Evolutionary conservation across 2,888 invertebrate species (phyloP).

Genomic region (Dione vanillae): DNA sequence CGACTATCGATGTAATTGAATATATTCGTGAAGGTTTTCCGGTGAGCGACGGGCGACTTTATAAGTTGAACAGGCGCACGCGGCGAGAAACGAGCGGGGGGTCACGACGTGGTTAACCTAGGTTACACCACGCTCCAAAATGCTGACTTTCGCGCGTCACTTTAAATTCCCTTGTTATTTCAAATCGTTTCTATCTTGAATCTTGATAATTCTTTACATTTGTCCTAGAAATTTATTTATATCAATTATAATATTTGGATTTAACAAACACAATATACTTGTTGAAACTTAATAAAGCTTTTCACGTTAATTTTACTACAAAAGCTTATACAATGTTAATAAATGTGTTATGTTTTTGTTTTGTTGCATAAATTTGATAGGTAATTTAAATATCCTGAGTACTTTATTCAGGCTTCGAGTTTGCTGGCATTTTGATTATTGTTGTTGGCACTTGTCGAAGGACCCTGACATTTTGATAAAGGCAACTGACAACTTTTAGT

Average conservation of each 20-base stretch:
- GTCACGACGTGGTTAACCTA: conserved; percentile 79
- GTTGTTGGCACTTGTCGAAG: conserved; percentile 54
- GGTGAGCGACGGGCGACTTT: conserved; percentile 48
- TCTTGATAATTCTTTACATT: neutral
- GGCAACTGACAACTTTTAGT: conserved; percentile 64
- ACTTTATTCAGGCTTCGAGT: conserved; percentile 53
- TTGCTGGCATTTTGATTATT: conserved; percentile 68
- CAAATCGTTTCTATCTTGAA: conserved; percentile 25
- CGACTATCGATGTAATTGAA: conserved; percentile 49
- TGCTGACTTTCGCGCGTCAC: conserved; percentile 59
- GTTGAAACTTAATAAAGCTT: too few relatives aligned
- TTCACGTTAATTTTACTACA: neutral
- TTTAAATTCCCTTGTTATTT: conserved; percentile 42
- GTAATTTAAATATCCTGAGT: conserved; percentile 48
- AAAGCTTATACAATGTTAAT: neutral
- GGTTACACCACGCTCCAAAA: conserved; percentile 63
- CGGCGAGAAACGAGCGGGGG: conserved; percentile 50
- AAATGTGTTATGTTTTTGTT: conserved; percentile 31
- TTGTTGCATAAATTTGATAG: conserved; percentile 40
- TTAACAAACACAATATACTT: too few relatives aligned
- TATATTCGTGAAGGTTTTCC: conserved; percentile 55
- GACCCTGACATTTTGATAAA: conserved; percentile 78
- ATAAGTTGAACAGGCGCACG: conserved; percentile 46
- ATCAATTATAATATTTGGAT: too few relatives aligned
- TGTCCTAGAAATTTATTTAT: too few relatives aligned